phyloP scores from a whole-genome alignment of 2,888 invertebrate genomes.

The Pyrrhia umbra region DNA sequence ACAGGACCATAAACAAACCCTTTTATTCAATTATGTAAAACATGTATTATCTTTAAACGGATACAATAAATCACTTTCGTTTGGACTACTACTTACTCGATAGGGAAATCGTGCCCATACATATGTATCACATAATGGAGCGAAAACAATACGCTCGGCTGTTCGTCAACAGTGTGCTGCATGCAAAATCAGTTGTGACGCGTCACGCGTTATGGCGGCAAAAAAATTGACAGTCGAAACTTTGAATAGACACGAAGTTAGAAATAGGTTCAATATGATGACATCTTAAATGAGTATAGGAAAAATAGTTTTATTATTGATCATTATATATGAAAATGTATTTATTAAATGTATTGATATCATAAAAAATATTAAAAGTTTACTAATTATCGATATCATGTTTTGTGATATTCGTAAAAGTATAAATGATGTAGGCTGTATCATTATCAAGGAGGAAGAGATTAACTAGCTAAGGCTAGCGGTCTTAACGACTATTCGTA shows the following conservation, averaged over 20 bases:
- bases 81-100: constrained; percentile 21
- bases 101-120: constrained; percentile 45
- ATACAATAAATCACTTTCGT: constrained; percentile 50
- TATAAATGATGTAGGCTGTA: too few species aligned
- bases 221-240: constrained; percentile 27
- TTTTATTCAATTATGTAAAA: constrained; percentile 17
- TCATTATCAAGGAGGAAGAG: background rate
- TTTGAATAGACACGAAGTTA: background rate
- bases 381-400: too few species aligned
- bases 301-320: too few species aligned
- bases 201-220: constrained; percentile 26
- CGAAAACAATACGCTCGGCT: constrained; percentile 53
- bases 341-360: too few species aligned
- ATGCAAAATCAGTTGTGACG: constrained; percentile 44
- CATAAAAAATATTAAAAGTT: too few species aligned
- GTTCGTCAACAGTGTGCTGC: constrained; percentile 51
- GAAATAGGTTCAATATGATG: too few species aligned
- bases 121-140: constrained; percentile 44
- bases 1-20: background rate
- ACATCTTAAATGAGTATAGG: too few species aligned
- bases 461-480: too few species aligned
- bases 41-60: constrained; percentile 28
- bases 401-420: too few species aligned
- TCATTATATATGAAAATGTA: too few species aligned
- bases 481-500: background rate